Evolutionary conservation across 2,113 vertebrate species (phyloP).

Genomic region (Plecotus auritus): DNA sequence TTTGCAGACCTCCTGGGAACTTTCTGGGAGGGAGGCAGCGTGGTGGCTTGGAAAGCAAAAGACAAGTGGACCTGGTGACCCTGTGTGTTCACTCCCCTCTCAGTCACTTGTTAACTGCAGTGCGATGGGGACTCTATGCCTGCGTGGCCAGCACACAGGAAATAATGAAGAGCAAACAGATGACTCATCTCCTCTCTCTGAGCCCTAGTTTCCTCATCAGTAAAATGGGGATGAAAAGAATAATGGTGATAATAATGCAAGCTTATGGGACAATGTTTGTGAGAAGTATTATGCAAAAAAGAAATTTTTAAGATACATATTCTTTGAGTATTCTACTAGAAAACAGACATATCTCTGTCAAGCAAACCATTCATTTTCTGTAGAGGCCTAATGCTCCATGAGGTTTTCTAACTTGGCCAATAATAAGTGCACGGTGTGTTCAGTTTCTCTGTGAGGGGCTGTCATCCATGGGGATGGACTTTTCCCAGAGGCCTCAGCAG

Average conservation of each 20-base stretch:
- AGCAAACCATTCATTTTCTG: neutral
- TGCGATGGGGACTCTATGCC: neutral
- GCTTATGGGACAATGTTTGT: neutral
- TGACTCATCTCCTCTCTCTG: neutral
- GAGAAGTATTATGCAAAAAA: neutral
- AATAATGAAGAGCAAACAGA: neutral
- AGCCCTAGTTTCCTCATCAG: neutral
- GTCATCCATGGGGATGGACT: no score
- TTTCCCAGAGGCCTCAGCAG: neutral
- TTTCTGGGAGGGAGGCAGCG: neutral
- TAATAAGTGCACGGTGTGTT: neutral
- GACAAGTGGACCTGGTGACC: neutral
- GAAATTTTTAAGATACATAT: neutral
- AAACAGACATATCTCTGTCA: neutral
- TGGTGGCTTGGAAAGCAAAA: neutral
- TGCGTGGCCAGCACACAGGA: neutral
- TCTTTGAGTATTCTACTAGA: neutral
- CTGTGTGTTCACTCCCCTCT: neutral
- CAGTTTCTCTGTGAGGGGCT: neutral
- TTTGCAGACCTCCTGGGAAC: neutral
- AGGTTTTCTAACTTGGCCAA: neutral
- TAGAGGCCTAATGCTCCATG: neutral
- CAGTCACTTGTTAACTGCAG: neutral
- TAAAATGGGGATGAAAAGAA: neutral
- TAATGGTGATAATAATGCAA: neutral